These are phyloP conservation scores for Phoebastria nigripes DNA, from an alignment of 2,797 vertebrate genomes.

Conservation along the genomic window DNA sequence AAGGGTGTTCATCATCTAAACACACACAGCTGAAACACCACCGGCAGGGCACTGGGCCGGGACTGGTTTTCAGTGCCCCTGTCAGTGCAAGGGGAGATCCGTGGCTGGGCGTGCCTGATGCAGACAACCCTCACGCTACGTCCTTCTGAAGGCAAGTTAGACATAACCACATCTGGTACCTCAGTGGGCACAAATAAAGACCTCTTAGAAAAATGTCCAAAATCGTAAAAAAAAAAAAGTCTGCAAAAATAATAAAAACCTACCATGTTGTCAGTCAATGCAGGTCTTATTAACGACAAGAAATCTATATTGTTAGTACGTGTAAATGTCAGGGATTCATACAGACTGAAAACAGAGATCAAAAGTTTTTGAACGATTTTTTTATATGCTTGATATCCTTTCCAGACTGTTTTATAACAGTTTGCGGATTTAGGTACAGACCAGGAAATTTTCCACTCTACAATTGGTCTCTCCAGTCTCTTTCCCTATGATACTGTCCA, in stretches of 20 bases:
- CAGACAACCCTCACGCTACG: rapidly evolving
- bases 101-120: neutral
- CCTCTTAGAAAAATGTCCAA: neutral
- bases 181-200: neutral
- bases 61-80: neutral
- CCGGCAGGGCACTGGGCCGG: rapidly evolving
- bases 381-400: neutral
- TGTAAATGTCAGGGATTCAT: neutral
- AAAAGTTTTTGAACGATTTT: neutral
- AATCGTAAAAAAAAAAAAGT: neutral
- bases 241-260: neutral
- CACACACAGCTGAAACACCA: neutral
- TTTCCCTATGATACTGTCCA: neutral
- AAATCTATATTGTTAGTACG: neutral
- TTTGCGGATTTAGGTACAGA: neutral
- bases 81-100: neutral
- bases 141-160: neutral
- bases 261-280: neutral
- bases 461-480: neutral
- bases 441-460: neutral
- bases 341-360: neutral
- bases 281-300: neutral
- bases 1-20: neutral
- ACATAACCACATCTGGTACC: neutral
- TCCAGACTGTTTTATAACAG: neutral